Evolutionary conservation across 2,888 invertebrate genomes (phyloP).

Genomic region (Ophion ellenae): DNA sequence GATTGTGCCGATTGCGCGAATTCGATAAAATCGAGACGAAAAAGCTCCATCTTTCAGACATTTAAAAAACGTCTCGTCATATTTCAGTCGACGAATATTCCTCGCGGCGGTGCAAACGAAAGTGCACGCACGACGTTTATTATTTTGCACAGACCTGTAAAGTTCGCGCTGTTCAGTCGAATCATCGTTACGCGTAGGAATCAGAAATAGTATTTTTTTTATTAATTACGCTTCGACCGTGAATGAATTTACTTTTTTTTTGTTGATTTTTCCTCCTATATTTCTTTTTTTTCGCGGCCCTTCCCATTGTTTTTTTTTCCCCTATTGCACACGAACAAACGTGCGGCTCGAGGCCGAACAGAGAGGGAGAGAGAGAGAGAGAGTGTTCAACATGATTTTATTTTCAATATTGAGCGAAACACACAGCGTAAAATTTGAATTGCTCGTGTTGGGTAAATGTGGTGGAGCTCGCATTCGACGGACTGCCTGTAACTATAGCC

Average conservation of each 20-base stretch:
- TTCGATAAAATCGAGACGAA: not conserved
- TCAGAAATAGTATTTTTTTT: constrained; percentile 51
- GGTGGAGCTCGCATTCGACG: constrained; percentile 17
- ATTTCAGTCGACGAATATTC: not conserved
- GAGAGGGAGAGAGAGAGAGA: not conserved
- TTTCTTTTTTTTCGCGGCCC: constrained; percentile 8
- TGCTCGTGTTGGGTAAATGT: not conserved
- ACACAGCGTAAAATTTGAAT: constrained; percentile 23
- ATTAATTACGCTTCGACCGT: constrained; percentile 52
- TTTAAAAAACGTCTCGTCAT: not conserved
- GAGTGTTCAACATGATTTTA: constrained; percentile 11
- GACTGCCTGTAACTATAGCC: constrained; percentile 46
- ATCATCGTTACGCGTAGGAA: constrained; percentile 32
- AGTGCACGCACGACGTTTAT: constrained; percentile 9
- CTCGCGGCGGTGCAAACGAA: not conserved
- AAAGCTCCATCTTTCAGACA: not conserved
- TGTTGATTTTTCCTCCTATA: constrained; percentile 16
- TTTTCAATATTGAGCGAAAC: constrained; percentile 13
- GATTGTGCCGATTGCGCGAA: not conserved
- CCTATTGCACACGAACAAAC: constrained; percentile 15
- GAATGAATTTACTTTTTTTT: constrained; percentile 51
- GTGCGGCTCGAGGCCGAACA: not conserved
- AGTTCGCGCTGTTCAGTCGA: constrained; percentile 54
- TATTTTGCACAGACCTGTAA: constrained; percentile 60
- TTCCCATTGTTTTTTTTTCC: not conserved